Evolutionary conservation across 2,888 invertebrate genomes (phyloP).

Genomic region (Chloroclysta siterata): DNA sequence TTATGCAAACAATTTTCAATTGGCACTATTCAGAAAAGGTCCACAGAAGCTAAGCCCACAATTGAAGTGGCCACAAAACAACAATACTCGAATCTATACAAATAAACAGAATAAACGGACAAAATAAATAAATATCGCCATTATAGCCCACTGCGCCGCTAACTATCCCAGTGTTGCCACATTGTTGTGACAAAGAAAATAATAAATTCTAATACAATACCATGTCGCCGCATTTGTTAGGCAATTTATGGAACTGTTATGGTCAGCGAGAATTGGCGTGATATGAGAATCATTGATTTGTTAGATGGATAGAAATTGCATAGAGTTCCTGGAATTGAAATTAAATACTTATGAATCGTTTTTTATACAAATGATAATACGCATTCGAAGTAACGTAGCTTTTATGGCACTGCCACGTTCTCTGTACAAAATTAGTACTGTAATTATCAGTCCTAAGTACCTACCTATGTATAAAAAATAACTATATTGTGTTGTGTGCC

Average conservation of each 20-base stretch:
- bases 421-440: too few species aligned
- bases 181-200: slow-evolving; percentile 65
- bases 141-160: slow-evolving; percentile 63
- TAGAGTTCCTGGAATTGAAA: not conserved
- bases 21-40: slow-evolving; percentile 41
- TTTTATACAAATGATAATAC: too few species aligned
- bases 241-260: slow-evolving; percentile 73
- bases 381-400: too few species aligned
- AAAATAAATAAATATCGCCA: slow-evolving; percentile 71
- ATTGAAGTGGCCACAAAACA: slow-evolving; percentile 58
- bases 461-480: too few species aligned
- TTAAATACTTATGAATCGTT: not conserved
- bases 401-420: too few species aligned
- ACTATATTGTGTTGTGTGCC: too few species aligned
- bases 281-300: slow-evolving; percentile 41
- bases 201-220: slow-evolving; percentile 77
- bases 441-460: too few species aligned
- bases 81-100: slow-evolving; percentile 54
- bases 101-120: slow-evolving; percentile 62
- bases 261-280: slow-evolving; percentile 54
- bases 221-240: slow-evolving; percentile 77
- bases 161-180: slow-evolving; percentile 60
- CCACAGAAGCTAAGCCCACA: slow-evolving; percentile 47
- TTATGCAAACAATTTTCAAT: slow-evolving; percentile 22
- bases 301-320: slow-evolving; percentile 20